Percentiles rank a stretch among this genome's conserved stretches.
These are phyloP conservation scores for Macroteleia sp. DNA, from an alignment of 2,888 invertebrate genomes.

Conservation along the genomic window DNA sequence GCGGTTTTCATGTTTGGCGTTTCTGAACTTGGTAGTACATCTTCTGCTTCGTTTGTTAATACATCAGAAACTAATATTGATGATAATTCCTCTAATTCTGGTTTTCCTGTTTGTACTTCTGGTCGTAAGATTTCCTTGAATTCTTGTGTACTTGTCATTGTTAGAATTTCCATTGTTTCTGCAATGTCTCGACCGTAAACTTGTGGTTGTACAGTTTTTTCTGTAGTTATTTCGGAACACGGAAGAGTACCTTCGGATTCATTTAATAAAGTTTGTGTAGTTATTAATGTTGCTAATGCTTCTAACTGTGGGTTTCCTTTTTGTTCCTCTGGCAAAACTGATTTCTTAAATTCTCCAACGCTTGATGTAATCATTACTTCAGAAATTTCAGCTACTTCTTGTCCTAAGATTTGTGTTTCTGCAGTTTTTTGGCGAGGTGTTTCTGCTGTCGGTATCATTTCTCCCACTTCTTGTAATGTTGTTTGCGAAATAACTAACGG, in stretches of 20 bases:
- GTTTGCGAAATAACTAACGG: slow-evolving; percentile 66
- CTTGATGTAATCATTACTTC: slow-evolving; percentile 75
- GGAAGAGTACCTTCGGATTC: slow-evolving; percentile 69
- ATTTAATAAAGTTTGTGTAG: slow-evolving; percentile 69
- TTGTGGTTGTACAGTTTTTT: slow-evolving; percentile 65
- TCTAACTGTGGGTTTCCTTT: slow-evolving; percentile 73
- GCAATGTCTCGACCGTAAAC: slow-evolving; percentile 81
- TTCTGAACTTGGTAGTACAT: slow-evolving; percentile 66
- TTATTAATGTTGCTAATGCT: slow-evolving; percentile 69
- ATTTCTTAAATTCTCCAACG: slow-evolving; percentile 68
- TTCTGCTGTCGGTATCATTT: slow-evolving; percentile 13
- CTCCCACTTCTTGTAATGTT: slow-evolving; percentile 43
- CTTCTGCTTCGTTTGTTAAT: slow-evolving; percentile 58
- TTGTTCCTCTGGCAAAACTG: slow-evolving; percentile 68
- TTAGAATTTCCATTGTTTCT: slow-evolving; percentile 71
- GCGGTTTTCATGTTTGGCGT: slow-evolving; percentile 71
- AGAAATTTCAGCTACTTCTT: slow-evolving; percentile 81
- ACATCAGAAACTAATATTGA: slow-evolving; percentile 34
- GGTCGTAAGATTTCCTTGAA: too few relatives aligned
- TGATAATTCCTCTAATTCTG: slow-evolving; percentile 30
- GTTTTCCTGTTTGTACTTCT: too few relatives aligned
- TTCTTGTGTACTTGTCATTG: slow-evolving; percentile 65
- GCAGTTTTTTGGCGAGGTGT: slow-evolving; percentile 41
- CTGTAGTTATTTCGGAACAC: slow-evolving; percentile 21
- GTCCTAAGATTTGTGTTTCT: slow-evolving; percentile 58